A percentile compares a stretch with the other conserved stretches of the same genome.
Conservation (phyloP, 2,113 vertebrate species). For the Elephas maximus region DNA sequence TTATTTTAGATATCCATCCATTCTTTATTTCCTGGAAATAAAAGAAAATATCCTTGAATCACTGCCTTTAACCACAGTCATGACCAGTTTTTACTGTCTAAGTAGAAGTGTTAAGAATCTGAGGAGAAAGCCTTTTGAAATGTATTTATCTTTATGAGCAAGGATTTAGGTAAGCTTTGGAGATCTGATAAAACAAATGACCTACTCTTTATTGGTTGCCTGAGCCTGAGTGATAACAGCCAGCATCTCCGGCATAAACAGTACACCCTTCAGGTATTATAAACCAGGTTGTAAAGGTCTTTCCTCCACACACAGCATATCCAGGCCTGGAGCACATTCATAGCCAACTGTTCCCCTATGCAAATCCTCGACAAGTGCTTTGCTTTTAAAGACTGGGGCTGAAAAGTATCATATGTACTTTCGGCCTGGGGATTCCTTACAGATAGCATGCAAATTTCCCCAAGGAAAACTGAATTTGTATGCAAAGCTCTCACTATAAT, state of each 20-base stretch:
- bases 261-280: neutral
- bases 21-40: constrained; percentile 29
- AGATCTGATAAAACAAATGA: neutral
- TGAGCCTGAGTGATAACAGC: neutral
- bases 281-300: neutral
- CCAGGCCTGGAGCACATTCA: neutral
- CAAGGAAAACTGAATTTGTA: constrained; percentile 77
- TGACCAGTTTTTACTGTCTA: neutral
- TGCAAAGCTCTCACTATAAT: constrained; percentile 78
- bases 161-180: neutral
- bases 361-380: neutral
- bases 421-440: constrained; percentile 61
- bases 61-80: neutral
- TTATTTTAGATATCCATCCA: neutral
- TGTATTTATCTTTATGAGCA: constrained; percentile 13
- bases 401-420: constrained; percentile 64
- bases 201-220: neutral
- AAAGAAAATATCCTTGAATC: neutral
- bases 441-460: constrained; percentile 70
- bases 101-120: neutral
- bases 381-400: constrained; percentile 59
- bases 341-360: constrained; percentile 38
- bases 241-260: neutral
- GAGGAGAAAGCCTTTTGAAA: constrained; percentile 32
- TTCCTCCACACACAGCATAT: constrained; percentile 41